phyloP scores from a whole-genome alignment of 2,797 vertebrate species.

The Distichodus sexfasciatus region DNA sequence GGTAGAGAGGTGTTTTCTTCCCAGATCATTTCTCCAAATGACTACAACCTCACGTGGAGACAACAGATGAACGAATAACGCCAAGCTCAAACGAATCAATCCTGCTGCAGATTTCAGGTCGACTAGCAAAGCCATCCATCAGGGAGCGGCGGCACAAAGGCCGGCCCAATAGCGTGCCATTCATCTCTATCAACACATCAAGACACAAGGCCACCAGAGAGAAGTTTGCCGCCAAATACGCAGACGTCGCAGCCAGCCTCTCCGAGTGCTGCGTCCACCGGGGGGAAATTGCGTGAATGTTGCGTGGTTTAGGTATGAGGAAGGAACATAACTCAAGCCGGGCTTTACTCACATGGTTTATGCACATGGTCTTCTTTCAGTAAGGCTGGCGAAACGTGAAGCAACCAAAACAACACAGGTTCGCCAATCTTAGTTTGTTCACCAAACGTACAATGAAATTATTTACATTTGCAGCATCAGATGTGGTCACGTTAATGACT shows the following conservation, averaged over 20 bases:
- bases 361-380: constrained; percentile 18
- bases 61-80: constrained; percentile 11
- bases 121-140: constrained; percentile 28
- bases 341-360: constrained; percentile 41
- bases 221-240: constrained; percentile 5
- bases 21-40: not conserved
- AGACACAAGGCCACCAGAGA: constrained; percentile 31
- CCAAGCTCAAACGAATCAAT: constrained; percentile 25
- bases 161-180: constrained; percentile 20
- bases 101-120: constrained; percentile 25
- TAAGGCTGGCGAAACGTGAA: too few species aligned
- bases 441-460: too few species aligned
- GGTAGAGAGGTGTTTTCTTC: not conserved
- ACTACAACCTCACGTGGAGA: constrained; percentile 8
- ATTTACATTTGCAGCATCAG: too few species aligned
- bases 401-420: too few species aligned
- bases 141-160: constrained; percentile 32
- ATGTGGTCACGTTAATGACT: too few species aligned
- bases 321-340: constrained; percentile 32
- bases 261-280: constrained; percentile 11
- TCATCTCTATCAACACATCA: constrained; percentile 41
- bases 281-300: constrained; percentile 21
- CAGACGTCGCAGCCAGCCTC: too few species aligned
- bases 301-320: constrained; percentile 14
- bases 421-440: too few species aligned